Evolutionary conservation across 2,797 vertebrate genomes (phyloP), one percentile per base, ranked within the genome.

Genomic region (Vultur gryphus): DNA sequence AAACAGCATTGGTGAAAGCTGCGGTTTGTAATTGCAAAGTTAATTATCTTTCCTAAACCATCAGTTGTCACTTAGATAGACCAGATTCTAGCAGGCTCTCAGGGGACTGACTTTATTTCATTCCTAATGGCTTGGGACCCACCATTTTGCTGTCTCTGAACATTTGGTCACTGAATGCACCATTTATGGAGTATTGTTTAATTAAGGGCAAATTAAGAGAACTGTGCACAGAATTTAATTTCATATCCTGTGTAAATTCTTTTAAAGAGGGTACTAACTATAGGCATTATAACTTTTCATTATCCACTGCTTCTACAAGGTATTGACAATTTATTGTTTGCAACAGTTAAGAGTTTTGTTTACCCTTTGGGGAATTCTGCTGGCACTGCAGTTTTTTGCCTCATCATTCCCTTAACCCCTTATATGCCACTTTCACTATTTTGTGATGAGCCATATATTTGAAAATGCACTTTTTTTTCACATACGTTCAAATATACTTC

Each of bases 31-130:
- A 99, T 99, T 99, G 99, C 99, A 99, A 99, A 99, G 98, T 99
- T 99, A 99, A 99, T 99, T 99, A 99, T 99, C 98, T 99, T 99
- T 98, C 98, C 98, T 98, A 99, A 99, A 98, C 98, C 99, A 99
- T 99, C 99, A 99, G 99, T 99, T 99, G 99, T 99, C 99, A 99
- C 98, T 99, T 98, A 98, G 96, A 98, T 98, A 98, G 98, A 98
- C 99, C 99, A 98, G 98, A 98, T 98, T 98, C 97, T 96, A 98
- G 96, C 95, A 96, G 95, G 94, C 93, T 98, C 98, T 98, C 98
- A 57, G 10, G 99, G 97, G 99, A 98, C 97, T 94, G 95, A 97
- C 98, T 98, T 98, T 98, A 98, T 98, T 99, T 98, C 98, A 97
- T 98, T 97, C 97, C 97, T 98, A 98, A 98, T 98, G 98, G 98